These are phyloP conservation scores for Batillaria attramentaria DNA, from an alignment of 1,140 invertebrate genomes.

Conservation along the genomic window DNA sequence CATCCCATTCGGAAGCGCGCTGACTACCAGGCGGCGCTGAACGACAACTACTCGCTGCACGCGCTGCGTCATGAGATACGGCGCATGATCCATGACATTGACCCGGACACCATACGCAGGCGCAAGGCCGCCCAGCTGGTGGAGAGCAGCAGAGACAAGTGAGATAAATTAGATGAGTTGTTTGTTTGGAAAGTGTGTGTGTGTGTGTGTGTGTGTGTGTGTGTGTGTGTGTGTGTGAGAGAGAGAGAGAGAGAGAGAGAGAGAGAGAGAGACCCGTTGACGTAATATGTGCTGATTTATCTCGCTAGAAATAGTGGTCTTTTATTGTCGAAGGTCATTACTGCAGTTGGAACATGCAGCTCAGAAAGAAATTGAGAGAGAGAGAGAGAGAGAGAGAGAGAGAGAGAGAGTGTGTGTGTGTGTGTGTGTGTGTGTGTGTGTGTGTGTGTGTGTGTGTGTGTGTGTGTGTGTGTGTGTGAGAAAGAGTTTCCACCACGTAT, in stretches of 20 bases:
- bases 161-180: too few species aligned
- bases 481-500: too few species aligned
- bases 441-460: neutral
- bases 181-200: too few species aligned
- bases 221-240: neutral
- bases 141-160: conserved; percentile 25
- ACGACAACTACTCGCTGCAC: conserved; percentile 41
- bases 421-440: neutral
- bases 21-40: conserved; percentile 40
- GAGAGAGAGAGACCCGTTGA: too few species aligned
- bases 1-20: conserved; percentile 34
- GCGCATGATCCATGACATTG: conserved; percentile 41
- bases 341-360: too few species aligned
- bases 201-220: conserved; percentile 5
- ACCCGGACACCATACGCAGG: conserved; percentile 34
- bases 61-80: conserved; percentile 43
- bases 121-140: conserved; percentile 33
- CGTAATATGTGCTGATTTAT: too few species aligned
- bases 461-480: neutral
- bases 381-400: neutral
- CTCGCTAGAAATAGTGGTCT: too few species aligned
- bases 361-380: too few species aligned
- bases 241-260: neutral
- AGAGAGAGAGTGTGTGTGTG: neutral
- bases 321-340: too few species aligned